Evolutionary conservation across 2,113 vertebrate genomes (phyloP).

Genomic region (Heliornis fulica): DNA sequence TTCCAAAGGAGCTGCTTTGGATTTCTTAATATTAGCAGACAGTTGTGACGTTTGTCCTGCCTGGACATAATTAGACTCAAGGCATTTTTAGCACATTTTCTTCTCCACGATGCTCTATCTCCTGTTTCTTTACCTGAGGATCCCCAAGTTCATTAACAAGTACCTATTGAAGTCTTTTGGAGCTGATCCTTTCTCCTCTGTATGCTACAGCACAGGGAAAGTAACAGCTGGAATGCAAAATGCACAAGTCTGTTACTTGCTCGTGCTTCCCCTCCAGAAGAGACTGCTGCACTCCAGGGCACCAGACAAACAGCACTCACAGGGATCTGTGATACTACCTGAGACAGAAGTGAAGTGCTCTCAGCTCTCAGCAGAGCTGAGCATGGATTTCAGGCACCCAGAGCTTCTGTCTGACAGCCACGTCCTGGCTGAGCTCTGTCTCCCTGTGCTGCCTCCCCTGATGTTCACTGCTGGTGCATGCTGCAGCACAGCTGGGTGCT

Average conservation of each 20-base stretch:
- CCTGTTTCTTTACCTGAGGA: background rate
- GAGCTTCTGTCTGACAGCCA: background rate
- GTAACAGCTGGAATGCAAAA: background rate
- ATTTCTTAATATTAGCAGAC: background rate
- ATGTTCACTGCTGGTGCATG: background rate
- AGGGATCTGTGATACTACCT: background rate
- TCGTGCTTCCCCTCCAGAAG: background rate
- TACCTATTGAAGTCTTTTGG: background rate
- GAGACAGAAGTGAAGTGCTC: background rate
- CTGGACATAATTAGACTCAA: background rate
- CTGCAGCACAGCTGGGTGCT: background rate
- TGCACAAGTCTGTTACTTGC: background rate
- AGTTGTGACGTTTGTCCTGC: background rate
- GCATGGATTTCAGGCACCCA: background rate
- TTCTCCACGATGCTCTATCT: background rate
- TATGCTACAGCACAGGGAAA: background rate
- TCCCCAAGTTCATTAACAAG: background rate
- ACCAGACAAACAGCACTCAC: background rate
- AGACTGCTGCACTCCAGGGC: background rate
- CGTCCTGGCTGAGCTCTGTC: background rate
- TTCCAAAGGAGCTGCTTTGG: background rate
- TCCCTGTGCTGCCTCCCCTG: background rate
- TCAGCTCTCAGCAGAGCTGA: background rate
- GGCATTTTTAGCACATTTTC: background rate
- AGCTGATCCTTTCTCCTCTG: background rate